Evolutionary conservation across 2,113 vertebrate genomes (phyloP), one percentile per base, ranked within the genome.

Genomic region (Nibea albiflora): DNA sequence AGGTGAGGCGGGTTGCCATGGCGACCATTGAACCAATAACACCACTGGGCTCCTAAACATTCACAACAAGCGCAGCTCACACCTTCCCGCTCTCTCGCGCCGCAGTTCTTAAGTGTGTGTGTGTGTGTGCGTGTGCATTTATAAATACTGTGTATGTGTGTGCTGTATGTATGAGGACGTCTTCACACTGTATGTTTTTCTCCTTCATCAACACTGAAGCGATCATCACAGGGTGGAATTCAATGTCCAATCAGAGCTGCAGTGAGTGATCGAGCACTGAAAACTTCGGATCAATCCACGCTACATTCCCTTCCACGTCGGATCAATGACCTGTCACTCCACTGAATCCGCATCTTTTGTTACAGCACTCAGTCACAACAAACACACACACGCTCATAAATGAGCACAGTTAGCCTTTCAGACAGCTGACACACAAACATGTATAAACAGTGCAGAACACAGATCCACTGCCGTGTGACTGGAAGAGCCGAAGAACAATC

Each of bases 1-100:
- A 88, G 89, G 86, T 79, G 74, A 87, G 63, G 69, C 49, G n/a
- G 81, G 90, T 93, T 92, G 78, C 92, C 83, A 73, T 90, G 86
- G 92, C 70, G 79, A 93, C 93, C 85, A 65, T 61, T 84, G 80
- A 82, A 91, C 90, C 88, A 90, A 73, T 74, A 86, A 80, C 84
- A 85, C 82, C 69, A 73, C 54, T 16, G 62, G 75, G 67, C 76
- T 78, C 77, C 79, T 88, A 80, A 85, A 88, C 70, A 89, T 88
- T 90, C 82, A n/a, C 83, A 50, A 77, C 82, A 82, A 72, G 83
- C 85, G 74, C 81, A 68, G 73, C 70, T 89, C 84, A 74, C 85
- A 81, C 76, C 35, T 81, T 82, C 78, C 42, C 28, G 4, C 28
- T 31, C 28, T 31, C 39, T 65, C 15, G 20, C 50, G 67, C 66